Conservation (phyloP, 1,140 invertebrate species). For the Trichonephila clavipes region DNA sequence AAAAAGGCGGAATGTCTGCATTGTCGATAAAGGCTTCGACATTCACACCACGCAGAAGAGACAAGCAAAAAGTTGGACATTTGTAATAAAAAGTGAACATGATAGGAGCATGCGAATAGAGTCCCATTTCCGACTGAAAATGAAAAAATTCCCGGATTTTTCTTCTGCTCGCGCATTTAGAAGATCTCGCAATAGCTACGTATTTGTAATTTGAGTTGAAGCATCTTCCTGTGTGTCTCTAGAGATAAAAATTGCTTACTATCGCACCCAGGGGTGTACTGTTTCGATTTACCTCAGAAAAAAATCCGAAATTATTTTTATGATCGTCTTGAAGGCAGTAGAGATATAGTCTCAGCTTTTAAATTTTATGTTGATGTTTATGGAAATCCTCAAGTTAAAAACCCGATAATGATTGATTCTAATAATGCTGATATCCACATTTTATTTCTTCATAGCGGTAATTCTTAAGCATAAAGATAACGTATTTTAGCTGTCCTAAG, state of each 20-base stretch:
- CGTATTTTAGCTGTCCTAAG: too few species aligned
- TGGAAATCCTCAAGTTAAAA: too few species aligned
- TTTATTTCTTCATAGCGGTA: too few species aligned
- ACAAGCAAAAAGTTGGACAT: background rate
- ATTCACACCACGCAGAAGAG: background rate
- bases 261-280: background rate
- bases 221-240: background rate
- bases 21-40: slow-evolving; percentile 10
- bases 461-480: too few species aligned
- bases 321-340: too few species aligned
- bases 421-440: too few species aligned
- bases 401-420: too few species aligned
- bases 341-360: too few species aligned
- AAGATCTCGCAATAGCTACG: background rate
- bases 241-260: background rate
- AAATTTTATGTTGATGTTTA: too few species aligned
- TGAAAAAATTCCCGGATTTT: background rate
- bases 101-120: background rate
- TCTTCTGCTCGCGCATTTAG: background rate
- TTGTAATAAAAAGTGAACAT: slow-evolving; percentile 15
- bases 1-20: slow-evolving; percentile 1
- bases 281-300: background rate
- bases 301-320: background rate
- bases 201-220: slow-evolving; percentile 12
- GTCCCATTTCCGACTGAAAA: background rate